Evolutionary conservation across 2,797 vertebrate genomes (phyloP).

Genomic region (Anguilla pacifica): DNA sequence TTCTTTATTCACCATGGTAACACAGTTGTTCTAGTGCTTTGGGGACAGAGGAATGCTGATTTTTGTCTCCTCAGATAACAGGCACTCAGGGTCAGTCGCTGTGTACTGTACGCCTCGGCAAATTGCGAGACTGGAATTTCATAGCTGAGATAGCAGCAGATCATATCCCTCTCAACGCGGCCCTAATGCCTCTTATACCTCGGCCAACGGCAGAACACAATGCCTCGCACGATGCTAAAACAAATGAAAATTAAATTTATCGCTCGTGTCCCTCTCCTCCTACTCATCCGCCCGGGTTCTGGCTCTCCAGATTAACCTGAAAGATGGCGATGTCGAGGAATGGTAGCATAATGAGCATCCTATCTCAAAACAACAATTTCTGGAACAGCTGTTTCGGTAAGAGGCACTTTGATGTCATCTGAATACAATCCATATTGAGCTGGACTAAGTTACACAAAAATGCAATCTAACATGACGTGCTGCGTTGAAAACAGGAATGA

Average conservation of each 20-base stretch:
- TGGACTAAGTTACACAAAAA: not conserved
- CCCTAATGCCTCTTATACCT: not conserved
- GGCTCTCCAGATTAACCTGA: not conserved
- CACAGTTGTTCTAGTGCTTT: slow-evolving; percentile 2
- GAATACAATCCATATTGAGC: not conserved
- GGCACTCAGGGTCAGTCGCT: not conserved
- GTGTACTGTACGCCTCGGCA: not conserved
- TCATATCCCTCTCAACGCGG: not conserved
- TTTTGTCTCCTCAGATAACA: slow-evolving; percentile 11
- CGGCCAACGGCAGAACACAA: not conserved
- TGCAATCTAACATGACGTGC: not conserved
- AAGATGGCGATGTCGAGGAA: not conserved
- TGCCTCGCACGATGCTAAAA: not conserved
- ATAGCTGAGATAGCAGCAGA: not conserved
- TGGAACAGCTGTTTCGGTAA: not conserved
- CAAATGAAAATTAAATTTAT: not conserved
- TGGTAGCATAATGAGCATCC: not conserved
- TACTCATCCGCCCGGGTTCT: not conserved
- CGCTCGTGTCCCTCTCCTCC: not conserved
- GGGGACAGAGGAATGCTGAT: not conserved
- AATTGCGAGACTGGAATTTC: not conserved
- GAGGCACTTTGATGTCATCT: not conserved
- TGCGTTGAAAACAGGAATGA: not conserved
- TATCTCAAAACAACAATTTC: not conserved
- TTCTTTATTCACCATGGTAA: not conserved